A percentile compares a stretch with the other conserved stretches of the same genome.
phyloP scores from a whole-genome alignment of 2,113 vertebrate species.

The Podilymbus podiceps region DNA sequence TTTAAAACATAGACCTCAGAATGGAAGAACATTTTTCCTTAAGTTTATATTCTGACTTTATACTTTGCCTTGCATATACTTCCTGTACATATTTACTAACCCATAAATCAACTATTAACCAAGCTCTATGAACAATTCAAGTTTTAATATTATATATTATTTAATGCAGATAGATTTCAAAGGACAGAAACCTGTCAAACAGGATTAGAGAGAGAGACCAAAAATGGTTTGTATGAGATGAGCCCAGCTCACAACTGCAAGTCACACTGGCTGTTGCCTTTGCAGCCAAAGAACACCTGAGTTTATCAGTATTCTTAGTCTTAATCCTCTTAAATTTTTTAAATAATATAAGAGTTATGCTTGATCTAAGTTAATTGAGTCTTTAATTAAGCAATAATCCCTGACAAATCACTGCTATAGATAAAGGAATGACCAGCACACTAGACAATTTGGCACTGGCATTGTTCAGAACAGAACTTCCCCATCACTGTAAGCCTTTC shows the following conservation, averaged over 20 bases:
- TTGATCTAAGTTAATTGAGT: conserved; percentile 32
- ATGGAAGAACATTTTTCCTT: not conserved
- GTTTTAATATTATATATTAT: not conserved
- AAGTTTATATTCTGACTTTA: not conserved
- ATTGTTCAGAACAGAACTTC: not conserved
- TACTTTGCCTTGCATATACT: not conserved
- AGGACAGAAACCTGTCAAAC: conserved; percentile 14
- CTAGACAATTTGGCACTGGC: not conserved
- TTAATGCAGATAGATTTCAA: not conserved
- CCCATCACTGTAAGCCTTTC: not conserved
- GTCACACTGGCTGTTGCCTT: not conserved
- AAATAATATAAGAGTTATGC: not conserved
- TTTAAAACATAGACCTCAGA: not conserved
- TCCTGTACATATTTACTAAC: not conserved
- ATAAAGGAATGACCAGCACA: not conserved
- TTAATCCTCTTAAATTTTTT: conserved; percentile 5
- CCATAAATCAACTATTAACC: not conserved
- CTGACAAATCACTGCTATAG: not conserved
- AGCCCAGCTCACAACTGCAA: not conserved
- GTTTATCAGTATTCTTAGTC: not conserved
- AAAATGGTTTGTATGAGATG: not conserved
- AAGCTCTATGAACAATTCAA: not conserved
- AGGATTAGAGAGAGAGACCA: not conserved
- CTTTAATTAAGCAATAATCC: conserved; percentile 45
- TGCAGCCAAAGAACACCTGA: conserved; percentile 15